phyloP scores from a whole-genome alignment of 2,888 invertebrate species.

The Amblyjoppa proteus region DNA sequence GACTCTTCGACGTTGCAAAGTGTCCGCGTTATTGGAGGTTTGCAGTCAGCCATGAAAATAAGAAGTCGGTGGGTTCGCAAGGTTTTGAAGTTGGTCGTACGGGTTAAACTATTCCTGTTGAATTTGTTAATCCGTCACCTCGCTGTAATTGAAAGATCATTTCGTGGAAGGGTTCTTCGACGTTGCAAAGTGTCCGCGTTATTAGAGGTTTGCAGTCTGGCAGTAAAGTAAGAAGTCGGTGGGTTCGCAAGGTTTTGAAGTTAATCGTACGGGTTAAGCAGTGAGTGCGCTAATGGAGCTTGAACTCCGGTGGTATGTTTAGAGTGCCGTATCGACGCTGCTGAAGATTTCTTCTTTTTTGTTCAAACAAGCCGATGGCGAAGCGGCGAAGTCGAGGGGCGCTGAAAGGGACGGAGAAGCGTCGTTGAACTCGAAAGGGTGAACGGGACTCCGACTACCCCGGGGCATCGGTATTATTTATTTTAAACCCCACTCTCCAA shows the following conservation, averaged over 20 bases:
- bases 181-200: not conserved
- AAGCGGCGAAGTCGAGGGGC: not conserved
- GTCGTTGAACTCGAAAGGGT: constrained; percentile 44
- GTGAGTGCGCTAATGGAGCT: constrained; percentile 13
- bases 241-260: not conserved
- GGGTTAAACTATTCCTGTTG: too few relatives aligned
- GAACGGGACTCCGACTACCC: constrained; percentile 56
- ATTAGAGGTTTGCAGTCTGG: not conserved
- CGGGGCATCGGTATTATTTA: constrained; percentile 65
- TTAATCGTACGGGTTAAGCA: constrained; percentile 1
- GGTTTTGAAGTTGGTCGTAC: too few relatives aligned
- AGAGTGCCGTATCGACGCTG: constrained; percentile 14
- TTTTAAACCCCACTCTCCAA: constrained; percentile 61
- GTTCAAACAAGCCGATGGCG: constrained; percentile 56
- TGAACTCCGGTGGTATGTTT: not conserved
- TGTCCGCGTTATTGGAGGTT: too few relatives aligned
- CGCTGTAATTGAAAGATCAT: not conserved
- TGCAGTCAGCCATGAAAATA: too few relatives aligned
- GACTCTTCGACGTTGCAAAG: too few relatives aligned
- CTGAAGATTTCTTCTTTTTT: constrained; percentile 64
- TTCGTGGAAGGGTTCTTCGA: not conserved
- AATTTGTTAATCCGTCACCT: not conserved
- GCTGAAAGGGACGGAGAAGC: constrained; percentile 16
- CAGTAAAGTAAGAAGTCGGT: not conserved
- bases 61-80: too few relatives aligned